Base-by-base conservation (phyloP, 2,888 invertebrate genomes). In the Plagodis pulveraria region DNA sequence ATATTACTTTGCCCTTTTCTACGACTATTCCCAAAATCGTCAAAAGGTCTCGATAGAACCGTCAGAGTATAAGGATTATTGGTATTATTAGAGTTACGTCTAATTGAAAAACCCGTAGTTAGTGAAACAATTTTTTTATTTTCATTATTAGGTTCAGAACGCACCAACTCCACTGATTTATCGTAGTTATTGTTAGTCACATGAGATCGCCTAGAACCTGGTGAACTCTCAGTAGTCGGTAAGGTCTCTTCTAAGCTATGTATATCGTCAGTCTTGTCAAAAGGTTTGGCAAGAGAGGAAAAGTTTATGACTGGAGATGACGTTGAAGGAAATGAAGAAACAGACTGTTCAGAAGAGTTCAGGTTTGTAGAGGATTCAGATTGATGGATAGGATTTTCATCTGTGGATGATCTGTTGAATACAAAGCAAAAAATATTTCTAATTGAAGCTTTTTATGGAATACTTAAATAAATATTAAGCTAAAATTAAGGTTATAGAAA, bases 361-460 rank as follows among this genome's bases (percentile, higher is more conserved):
- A 38, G 92, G 70, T 89, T 91, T 86, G 76, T 87, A 66, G 92
- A 77, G 81, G 87, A 78, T 73, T 80, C 78, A 68, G 90, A 81
- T 71, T 76, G 77, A 63, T 76, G 84, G 74, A 75, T 84, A 75
- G 85, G 86, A 84, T 77, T 92, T 86, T 91, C 91, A 87, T 91
- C 90, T 82, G 91, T 87, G 78, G 93, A 87, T 86, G 89, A 93
- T 93, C 93, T 93, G 93, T 92, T 88, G 89, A 93, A 92, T 91
- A 92, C 78, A 93, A 92, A 92, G 89, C 88, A 90, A 89, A 90
- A 87, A 81, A 71, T 77, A 84, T 84, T 89, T 92, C 91, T 89
- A 87, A 84, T 86, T 72, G 86, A 87, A 83, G 84, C 84, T 78
- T 75, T 71, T 69, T 68, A 73, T 67, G 73, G 58, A 68, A 74